Evolutionary conservation across 2,113 vertebrate species (phyloP).

Genomic region (Sphaerodactylus townsendi): DNA sequence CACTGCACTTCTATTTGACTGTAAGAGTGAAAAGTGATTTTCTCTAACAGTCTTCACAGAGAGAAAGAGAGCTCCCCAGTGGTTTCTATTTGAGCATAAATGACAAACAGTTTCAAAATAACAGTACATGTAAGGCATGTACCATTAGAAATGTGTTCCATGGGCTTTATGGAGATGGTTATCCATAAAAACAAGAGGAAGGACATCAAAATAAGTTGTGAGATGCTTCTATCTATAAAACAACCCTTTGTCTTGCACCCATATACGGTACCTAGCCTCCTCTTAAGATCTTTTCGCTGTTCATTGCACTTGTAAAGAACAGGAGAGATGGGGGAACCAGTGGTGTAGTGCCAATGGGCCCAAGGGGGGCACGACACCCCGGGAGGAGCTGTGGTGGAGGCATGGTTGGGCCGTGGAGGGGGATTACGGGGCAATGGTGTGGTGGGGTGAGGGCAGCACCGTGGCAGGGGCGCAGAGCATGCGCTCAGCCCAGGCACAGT

Average conservation of each 20-base stretch:
- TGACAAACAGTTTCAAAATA: conserved; percentile 31
- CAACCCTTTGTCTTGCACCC: background rate
- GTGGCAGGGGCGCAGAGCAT: too few species aligned
- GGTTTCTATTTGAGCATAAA: conserved; percentile 34
- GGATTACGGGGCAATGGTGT: too few species aligned
- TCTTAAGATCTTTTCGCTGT: too few species aligned
- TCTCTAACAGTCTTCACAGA: conserved; percentile 27
- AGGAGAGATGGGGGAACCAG: too few species aligned
- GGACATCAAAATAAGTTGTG: background rate
- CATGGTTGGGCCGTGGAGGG: too few species aligned
- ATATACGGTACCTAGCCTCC: background rate
- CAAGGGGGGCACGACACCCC: background rate
- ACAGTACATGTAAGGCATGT: conserved; percentile 7
- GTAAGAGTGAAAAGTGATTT: conserved; percentile 26
- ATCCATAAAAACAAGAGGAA: background rate
- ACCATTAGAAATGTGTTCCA: conserved; percentile 5
- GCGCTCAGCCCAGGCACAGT: too few species aligned
- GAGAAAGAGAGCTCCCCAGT: conserved; percentile 19
- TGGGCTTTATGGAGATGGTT: background rate
- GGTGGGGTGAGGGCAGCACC: too few species aligned
- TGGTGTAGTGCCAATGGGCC: too few species aligned
- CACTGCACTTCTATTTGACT: background rate
- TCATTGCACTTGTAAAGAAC: background rate
- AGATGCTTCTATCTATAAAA: background rate
- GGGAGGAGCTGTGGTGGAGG: too few species aligned